Base-by-base conservation (phyloP, 2,888 invertebrate species). In the Dusona sp. region DNA sequence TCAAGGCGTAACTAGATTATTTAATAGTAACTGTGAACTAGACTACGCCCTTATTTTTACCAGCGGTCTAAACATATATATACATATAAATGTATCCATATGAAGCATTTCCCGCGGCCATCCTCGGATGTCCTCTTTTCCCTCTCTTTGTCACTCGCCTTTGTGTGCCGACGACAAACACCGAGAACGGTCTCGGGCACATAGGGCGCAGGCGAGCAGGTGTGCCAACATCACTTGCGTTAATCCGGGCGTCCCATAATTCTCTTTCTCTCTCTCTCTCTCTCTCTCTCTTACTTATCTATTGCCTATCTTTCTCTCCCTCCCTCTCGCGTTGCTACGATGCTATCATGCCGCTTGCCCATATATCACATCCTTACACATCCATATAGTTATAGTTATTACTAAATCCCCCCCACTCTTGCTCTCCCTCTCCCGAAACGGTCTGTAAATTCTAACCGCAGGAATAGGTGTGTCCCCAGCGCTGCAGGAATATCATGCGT, bases 171-270 rank as follows among this genome's bases (percentile, higher is more conserved):
- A 83, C 72, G 86, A 80, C 89, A 89, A 89, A 89, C 88, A 89
- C 83, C 87, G 84, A 83, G 79, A 87, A 85, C 87, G 80, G 67
- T 79, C 70, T 84, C 80, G 77, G 84, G 88, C 75, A 68, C 84
- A 89, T 86, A 77, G 88, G 88, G 88, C 75, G 88, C 79, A 88
- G 88, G 88, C 77, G 88, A 91, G 91, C 93, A 92, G 92, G 93
- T 93, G 92, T 91, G 90, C 91, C 87, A 92, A 92, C 92, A 91
- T 91, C 89, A 90, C 90, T 91, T 85, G 90, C 89, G 91, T 92
- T 93, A 93, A 93, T 93, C 92, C 92, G 89, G 87, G 65, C 83
- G 68, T 87, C 88, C 90, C 89, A 91, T 91, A 91, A 91, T 90
- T 86, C 85, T 86, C 83, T 75, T 73, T 75, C 74, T 54, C 38